Percentiles rank a stretch among this genome's conserved stretches.
Conservation (phyloP, 1,140 invertebrate species). For the Zaprionus inermis region DNA sequence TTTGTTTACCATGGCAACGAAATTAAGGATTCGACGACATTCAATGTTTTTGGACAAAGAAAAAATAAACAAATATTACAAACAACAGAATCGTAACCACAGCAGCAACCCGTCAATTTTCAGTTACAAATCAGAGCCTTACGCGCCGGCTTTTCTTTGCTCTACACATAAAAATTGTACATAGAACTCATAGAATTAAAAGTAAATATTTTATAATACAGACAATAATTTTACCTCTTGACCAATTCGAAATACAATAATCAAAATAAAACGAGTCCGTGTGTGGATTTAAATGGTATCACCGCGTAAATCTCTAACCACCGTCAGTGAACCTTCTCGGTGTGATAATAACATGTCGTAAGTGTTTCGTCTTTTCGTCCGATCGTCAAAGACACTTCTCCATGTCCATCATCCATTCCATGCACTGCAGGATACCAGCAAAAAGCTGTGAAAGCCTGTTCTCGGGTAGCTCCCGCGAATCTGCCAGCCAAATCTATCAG, state of each 20-base stretch:
- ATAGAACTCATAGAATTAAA: conserved; percentile 15
- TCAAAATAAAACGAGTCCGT: neutral
- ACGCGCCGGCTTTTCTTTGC: conserved; percentile 55
- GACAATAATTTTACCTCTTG: conserved; percentile 22
- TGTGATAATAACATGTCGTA: conserved; percentile 59
- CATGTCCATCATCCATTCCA: neutral
- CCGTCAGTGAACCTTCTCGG: conserved; percentile 27
- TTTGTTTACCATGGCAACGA: conserved; percentile 29
- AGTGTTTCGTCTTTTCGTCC: conserved; percentile 10
- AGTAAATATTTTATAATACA: conserved; percentile 13
- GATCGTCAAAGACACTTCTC: neutral
- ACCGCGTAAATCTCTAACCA: conserved; percentile 61
- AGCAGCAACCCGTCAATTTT: conserved; percentile 69
- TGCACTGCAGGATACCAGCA: conserved; percentile 53
- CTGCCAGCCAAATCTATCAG: conserved; percentile 71
- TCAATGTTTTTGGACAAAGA: conserved; percentile 26
- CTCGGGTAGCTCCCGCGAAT: conserved; percentile 79
- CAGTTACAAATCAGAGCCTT: conserved; percentile 58
- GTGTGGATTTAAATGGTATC: conserved; percentile 65
- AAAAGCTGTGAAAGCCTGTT: conserved; percentile 83
- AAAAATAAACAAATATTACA: conserved; percentile 65
- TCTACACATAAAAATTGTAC: conserved; percentile 11
- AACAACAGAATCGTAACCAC: conserved; percentile 65
- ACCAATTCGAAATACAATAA: conserved; percentile 13
- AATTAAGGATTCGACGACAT: neutral